Evolutionary conservation across 2,797 vertebrate genomes (phyloP), one percentile per base, ranked within the genome.

Genomic region (Prionace glauca): DNA sequence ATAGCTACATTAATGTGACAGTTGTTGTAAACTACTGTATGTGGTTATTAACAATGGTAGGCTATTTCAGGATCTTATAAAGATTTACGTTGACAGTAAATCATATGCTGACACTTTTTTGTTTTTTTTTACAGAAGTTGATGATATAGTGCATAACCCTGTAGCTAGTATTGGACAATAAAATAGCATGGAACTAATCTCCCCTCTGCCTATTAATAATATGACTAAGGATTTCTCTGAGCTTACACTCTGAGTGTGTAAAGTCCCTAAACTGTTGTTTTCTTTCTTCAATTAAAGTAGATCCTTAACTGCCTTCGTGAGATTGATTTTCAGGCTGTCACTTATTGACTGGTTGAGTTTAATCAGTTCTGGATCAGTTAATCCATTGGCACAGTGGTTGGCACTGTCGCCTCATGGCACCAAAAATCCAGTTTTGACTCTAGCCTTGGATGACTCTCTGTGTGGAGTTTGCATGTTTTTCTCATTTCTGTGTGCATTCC

Each of bases 81-180:
- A 26, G 93, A 94, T 94, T 50, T 72, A 94, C 65, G 41, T 50
- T 71, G n/a, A 94, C 67, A 94, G 71, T 94, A 72, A 14, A 65
- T 32, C 9, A 94, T 26, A 94, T 94, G 91, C 67, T 94, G 67
- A 71, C 91, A 69, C 22, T 41, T 65, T 36, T 69, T 91, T 65
- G 60, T 32, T 90, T 60, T 94, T 29, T 93, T 26, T 71, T 65
- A 2, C 29, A 65, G 65, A 93, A 24, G 20, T 11, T 69, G 91
- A 65, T 91, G 62, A 65, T 71, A 71, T 69, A 93, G n/a, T 16
- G 67, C 65, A 1, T 71, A 74, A 71, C 65, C 65, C 8, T 65
- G 20, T 22, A 11, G 36, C 0, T 50, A 45, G 1, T 50, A 72
- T 50, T 74, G 24, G 5, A 12, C 69, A 93, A 36, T 69, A 69